Conservation (phyloP, 2,888 invertebrate species). For the Iphiclides podalirius region DNA sequence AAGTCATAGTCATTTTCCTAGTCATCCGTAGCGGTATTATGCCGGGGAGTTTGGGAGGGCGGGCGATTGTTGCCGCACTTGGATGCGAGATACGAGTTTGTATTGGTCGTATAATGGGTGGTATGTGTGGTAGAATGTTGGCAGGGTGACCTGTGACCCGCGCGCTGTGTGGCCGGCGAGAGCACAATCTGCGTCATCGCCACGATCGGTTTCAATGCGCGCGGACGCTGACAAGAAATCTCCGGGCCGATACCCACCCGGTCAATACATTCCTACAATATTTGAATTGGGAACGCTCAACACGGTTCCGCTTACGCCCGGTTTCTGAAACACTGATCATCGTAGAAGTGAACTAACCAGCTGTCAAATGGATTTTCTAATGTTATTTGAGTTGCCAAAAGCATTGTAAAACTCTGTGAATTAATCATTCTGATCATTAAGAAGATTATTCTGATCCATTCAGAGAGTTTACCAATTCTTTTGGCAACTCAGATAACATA, state of each 20-base stretch:
- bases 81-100: slow-evolving; percentile 26
- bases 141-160: slow-evolving; percentile 63
- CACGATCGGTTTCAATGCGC: slow-evolving; percentile 32
- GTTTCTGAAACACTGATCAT: too few species aligned
- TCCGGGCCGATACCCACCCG: slow-evolving; percentile 28
- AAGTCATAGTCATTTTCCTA: slow-evolving; percentile 62
- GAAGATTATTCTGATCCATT: too few species aligned
- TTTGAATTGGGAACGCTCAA: background rate
- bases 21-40: slow-evolving; percentile 47
- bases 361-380: too few species aligned
- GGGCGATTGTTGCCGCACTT: slow-evolving; percentile 25
- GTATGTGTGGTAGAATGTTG: slow-evolving; percentile 50
- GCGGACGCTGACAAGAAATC: slow-evolving; percentile 25
- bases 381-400: too few species aligned
- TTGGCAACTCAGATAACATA: too few species aligned
- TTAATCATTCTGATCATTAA: too few species aligned
- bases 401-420: too few species aligned
- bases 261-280: background rate
- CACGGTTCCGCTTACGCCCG: background rate
- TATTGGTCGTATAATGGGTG: slow-evolving; percentile 34
- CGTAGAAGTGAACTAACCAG: too few species aligned
- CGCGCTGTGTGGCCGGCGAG: slow-evolving; percentile 58
- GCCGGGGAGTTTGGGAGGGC: slow-evolving; percentile 34
- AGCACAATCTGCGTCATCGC: slow-evolving; percentile 44
- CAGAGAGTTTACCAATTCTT: too few species aligned